These are phyloP conservation scores for Phalacrocorax carbo DNA, from an alignment of 2,113 vertebrate species.

Conservation along the genomic window DNA sequence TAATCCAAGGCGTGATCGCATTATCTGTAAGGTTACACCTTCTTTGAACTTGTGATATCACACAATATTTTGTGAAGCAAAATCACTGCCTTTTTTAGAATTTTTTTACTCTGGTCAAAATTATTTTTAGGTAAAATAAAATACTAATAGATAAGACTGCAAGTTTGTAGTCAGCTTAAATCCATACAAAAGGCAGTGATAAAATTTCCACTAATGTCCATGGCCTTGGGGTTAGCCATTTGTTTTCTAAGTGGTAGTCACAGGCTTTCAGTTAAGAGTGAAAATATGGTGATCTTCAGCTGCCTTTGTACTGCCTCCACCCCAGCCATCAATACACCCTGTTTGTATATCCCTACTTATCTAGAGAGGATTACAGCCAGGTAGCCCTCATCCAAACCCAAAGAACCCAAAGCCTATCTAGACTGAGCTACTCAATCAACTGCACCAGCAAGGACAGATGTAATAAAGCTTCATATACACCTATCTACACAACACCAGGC, in stretches of 20 bases:
- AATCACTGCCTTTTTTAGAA: not conserved
- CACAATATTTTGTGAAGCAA: not conserved
- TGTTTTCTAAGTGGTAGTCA: not conserved
- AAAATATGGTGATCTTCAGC: not conserved
- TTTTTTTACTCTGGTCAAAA: not conserved
- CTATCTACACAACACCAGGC: no score
- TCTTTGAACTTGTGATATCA: not conserved
- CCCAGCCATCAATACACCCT: rapidly evolving
- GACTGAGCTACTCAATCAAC: not conserved
- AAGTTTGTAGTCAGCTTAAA: not conserved
- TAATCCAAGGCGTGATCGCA: not conserved
- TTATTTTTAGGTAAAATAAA: not conserved
- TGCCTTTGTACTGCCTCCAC: not conserved
- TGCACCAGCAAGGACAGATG: not conserved
- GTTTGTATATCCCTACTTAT: not conserved
- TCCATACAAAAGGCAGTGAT: not conserved
- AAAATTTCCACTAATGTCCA: not conserved
- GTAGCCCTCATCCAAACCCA: not conserved
- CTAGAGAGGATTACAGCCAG: not conserved
- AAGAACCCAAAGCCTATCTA: not conserved
- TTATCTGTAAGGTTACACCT: not conserved
- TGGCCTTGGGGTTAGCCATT: not conserved
- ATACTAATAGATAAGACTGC: not conserved
- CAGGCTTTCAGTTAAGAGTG: not conserved
- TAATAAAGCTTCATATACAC: not conserved